Evolutionary conservation across 2,888 invertebrate species (phyloP), one percentile per base, ranked within the genome.

Genomic region (Asteroscopus sphinx): DNA sequence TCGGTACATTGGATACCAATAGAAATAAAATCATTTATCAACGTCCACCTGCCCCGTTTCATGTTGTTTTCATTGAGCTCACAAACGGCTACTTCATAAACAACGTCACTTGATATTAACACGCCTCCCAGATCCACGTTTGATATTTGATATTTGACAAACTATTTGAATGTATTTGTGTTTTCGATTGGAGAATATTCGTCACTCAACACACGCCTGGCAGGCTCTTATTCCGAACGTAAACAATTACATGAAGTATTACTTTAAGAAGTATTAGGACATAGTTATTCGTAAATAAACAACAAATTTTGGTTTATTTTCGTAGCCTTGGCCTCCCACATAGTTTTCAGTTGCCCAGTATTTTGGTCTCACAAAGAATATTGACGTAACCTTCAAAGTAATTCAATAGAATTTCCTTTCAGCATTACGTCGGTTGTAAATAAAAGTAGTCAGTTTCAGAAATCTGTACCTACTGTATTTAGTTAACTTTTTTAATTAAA

Each of bases 61-160:
- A 25, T 41, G 28, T 21, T 35, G 21, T 15, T 33, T 21, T 9
- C 21, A 33, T 37, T 26, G 26, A 33, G n/a, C 17, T 17, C 15
- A 6, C 39, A 13, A 47, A 33, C 36, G n/a, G 2, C 17, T 13
- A 17, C 21, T 54, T 40, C 13, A 48, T 48, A 41, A 55, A 55
- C 40, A 36, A 44, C n/a, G 7, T 28, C 28, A 28, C 9, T 7
- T 28, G 40, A 8, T 16, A 30, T 13, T 7, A 3, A 36, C 8
- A 13, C 12, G 25, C 3, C 28, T 8, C 28, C 1, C 11, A 8
- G 9, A 28, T 28, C 3, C 9, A 28, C 28, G 28, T 9, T 28
- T 28, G 28, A 7, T 28, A 9, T 8, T 28, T 7, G 11, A n/a
- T n/a, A n/a, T 28, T 28, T 3, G 9, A 28, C 28, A 28, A 28